Percentiles rank a stretch among this genome's conserved stretches.
These are phyloP conservation scores for Columba guinea DNA, from an alignment of 2,797 vertebrate species.

Conservation along the genomic window DNA sequence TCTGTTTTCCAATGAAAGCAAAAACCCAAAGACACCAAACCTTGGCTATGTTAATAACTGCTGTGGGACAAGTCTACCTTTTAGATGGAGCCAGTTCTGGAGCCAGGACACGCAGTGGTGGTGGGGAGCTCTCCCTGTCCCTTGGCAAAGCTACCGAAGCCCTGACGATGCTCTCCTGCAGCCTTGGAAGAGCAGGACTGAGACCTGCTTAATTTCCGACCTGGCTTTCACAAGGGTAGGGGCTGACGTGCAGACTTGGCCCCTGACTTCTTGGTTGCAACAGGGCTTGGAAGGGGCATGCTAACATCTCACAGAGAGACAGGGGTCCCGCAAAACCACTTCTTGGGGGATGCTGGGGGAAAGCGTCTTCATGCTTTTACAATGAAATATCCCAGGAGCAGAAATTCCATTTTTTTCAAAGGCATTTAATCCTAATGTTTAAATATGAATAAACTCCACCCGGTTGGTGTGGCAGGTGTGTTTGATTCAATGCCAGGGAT, in stretches of 20 bases:
- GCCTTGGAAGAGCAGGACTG: rapidly evolving
- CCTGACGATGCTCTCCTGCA: background rate
- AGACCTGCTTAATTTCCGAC: background rate
- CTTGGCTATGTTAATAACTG: background rate
- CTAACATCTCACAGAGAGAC: background rate
- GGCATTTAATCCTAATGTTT: background rate
- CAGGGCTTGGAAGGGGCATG: background rate
- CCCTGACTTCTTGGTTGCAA: background rate
- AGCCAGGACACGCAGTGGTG: rapidly evolving
- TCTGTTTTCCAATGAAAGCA: background rate
- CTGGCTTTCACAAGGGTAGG: background rate
- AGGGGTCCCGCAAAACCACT: background rate
- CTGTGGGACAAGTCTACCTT: background rate
- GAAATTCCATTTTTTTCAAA: background rate
- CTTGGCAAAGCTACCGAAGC: background rate
- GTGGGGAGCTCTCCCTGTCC: background rate
- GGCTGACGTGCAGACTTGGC: background rate
- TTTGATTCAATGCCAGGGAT: slow-evolving; percentile 7
- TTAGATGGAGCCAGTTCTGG: background rate
- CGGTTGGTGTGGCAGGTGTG: background rate
- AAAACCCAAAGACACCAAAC: background rate
- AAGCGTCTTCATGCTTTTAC: background rate
- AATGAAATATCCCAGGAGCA: background rate
- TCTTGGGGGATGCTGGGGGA: background rate
- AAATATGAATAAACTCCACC: background rate